These are phyloP conservation scores for Microplitis mediator DNA, from an alignment of 1,140 invertebrate species.

Conservation along the genomic window DNA sequence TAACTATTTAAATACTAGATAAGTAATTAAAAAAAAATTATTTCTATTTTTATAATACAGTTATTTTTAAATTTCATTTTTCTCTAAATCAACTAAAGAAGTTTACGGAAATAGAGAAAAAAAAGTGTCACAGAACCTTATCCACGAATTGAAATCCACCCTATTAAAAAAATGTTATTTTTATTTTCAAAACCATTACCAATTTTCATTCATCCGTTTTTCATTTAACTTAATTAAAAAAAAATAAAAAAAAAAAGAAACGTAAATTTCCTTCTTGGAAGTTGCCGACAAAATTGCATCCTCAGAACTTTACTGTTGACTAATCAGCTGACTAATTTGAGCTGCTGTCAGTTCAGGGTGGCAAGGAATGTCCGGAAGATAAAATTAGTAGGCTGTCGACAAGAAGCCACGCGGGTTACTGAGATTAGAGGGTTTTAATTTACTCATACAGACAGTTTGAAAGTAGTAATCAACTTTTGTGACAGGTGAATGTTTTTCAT, in stretches of 20 bases:
- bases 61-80: too few species aligned
- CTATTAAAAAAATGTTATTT: neutral
- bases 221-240: neutral
- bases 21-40: too few species aligned
- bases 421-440: slow-evolving; percentile 2
- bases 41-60: too few species aligned
- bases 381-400: slow-evolving; percentile 29
- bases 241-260: neutral
- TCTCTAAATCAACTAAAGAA: too few species aligned
- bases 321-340: slow-evolving; percentile 35
- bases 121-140: too few species aligned
- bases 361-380: slow-evolving; percentile 24
- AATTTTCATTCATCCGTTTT: neutral
- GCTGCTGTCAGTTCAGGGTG: slow-evolving; percentile 27
- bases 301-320: slow-evolving; percentile 31
- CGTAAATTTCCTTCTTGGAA: neutral
- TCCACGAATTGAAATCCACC: neutral
- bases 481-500: neutral
- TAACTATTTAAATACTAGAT: too few species aligned
- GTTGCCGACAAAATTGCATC: slow-evolving; percentile 15
- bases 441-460: neutral
- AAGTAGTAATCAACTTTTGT: neutral
- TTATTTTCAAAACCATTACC: neutral
- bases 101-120: too few species aligned
- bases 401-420: slow-evolving; percentile 20